Evolutionary conservation across 2,797 vertebrate species (phyloP), one percentile per base, ranked within the genome.

Genomic region (Cossypha caffra): DNA sequence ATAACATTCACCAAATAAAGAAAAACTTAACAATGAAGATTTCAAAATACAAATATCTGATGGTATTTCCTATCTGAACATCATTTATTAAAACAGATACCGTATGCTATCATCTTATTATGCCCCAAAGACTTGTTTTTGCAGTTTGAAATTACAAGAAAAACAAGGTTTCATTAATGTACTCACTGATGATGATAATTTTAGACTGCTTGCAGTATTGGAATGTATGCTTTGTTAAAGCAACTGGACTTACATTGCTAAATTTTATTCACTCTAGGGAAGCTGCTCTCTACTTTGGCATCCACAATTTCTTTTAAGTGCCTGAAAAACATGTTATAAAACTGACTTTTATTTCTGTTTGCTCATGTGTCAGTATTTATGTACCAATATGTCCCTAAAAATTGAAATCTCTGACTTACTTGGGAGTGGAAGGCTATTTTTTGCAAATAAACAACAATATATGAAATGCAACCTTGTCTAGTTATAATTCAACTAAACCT

Each of bases 81-180:
- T 85, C 42, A 87, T 94, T 94, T 95, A 93, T 81, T 96, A 93
- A 92, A 97, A 86, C 43, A 89, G 85, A 91, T 91, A 71, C 55
- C 3, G 4, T 64, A 86, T 57, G 62, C 57, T 88, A 91, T 42
- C 74, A 40, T 88, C 84, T 80, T 84, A 90, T 88, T 94, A 96
- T 71, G 69, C 90, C 96, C 92, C 90, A 95, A 96, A 96, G 97
- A 96, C 90, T 90, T 95, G 48, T 12, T 93, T 95, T 93, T 96
- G 77, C 90, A 82, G 75, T 84, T 40, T 82, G 82, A 95, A 96
- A 97, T 97, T 47, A 93, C 61, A 88, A 94, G 94, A 97, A 96
- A 95, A 96, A 67, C 75, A 97, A 94, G 83, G 55, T 93, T 94
- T 95, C 86, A 91, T 94, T 96, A 96, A 75, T 29, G 62, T 63